Conservation (phyloP, 2,113 vertebrate genomes). For the Sinosuthora webbiana region DNA sequence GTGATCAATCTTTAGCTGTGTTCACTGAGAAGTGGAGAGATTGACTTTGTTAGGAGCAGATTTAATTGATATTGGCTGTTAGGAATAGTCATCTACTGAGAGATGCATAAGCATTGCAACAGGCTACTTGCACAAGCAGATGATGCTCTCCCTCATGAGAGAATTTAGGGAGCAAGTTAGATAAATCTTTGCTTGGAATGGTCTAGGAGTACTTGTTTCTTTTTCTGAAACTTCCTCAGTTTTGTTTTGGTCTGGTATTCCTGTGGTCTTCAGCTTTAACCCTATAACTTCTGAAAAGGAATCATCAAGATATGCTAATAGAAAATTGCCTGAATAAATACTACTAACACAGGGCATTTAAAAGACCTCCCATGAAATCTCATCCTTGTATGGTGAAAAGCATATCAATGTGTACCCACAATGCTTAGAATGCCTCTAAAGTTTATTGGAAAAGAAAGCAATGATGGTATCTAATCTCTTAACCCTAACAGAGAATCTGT, state of each 20-base stretch:
- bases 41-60: neutral
- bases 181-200: neutral
- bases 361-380: constrained; percentile 18
- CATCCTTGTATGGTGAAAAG: neutral
- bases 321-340: neutral
- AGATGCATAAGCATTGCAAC: neutral
- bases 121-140: neutral
- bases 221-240: neutral
- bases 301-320: neutral
- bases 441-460: constrained; percentile 13
- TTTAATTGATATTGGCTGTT: neutral
- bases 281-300: neutral
- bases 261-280: neutral
- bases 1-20: neutral
- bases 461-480: neutral
- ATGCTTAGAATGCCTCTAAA: neutral
- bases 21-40: neutral
- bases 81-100: neutral
- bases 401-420: neutral
- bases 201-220: neutral
- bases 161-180: neutral
- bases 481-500: neutral
- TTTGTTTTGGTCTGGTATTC: neutral
- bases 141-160: neutral
- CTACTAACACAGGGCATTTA: neutral